A percentile compares a stretch with the other conserved stretches of the same genome.
Conservation (phyloP, 2,888 invertebrate species). For the Desoria tigrina region DNA sequence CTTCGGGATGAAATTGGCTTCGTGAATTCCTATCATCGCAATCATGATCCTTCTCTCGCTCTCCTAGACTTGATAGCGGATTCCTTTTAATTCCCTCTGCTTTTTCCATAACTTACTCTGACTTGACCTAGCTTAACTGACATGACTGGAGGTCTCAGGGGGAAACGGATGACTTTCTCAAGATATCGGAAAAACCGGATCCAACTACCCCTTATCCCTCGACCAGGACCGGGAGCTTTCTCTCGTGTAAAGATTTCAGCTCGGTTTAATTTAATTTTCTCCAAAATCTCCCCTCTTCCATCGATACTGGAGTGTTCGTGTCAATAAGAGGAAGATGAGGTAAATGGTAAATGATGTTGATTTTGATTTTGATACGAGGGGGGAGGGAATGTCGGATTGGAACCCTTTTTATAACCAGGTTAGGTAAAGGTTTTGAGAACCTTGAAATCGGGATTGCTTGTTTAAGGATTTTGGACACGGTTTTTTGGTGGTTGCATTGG, state of each 20-base stretch:
- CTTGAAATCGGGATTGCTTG: too few relatives aligned
- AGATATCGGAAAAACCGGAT: neutral
- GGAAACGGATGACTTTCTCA: neutral
- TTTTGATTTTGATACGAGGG: neutral
- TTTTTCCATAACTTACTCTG: slow-evolving; percentile 12
- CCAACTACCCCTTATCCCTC: neutral
- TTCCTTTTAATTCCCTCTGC: slow-evolving; percentile 13
- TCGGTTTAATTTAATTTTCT: slow-evolving; percentile 11
- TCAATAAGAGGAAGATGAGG: neutral
- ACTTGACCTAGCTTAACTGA: slow-evolving; percentile 16
- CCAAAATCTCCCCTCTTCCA: neutral
- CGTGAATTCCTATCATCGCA: slow-evolving; percentile 13
- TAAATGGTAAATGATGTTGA: neutral
- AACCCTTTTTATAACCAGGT: too few relatives aligned
- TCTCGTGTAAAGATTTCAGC: slow-evolving; percentile 5
- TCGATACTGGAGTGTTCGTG: neutral
- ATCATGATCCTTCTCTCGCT: slow-evolving; percentile 8
- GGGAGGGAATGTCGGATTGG: neutral
- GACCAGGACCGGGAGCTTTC: neutral
- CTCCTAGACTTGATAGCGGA: neutral
- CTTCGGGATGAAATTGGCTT: slow-evolving; percentile 7
- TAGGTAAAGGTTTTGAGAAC: too few relatives aligned
- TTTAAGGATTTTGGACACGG: too few relatives aligned
- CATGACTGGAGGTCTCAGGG: neutral
- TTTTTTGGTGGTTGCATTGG: too few relatives aligned